phyloP scores from a whole-genome alignment of 2,888 invertebrate species.

The Punctoribates punctum region DNA sequence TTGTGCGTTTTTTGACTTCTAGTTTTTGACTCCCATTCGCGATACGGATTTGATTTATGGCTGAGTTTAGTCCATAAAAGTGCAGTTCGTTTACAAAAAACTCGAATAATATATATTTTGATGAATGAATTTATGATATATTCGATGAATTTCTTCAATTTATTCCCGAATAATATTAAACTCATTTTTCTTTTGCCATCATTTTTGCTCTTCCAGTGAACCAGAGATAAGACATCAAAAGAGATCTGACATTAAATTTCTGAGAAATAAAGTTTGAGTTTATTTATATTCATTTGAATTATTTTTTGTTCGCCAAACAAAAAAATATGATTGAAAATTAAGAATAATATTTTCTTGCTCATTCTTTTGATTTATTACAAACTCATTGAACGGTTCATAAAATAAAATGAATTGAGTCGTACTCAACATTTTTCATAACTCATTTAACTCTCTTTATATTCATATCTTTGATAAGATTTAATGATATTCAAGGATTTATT shows the following conservation, averaged over 20 bases:
- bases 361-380: background rate
- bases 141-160: conserved; percentile 22
- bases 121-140: conserved; percentile 16
- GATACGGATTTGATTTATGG: background rate
- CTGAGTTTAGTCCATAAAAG: no score
- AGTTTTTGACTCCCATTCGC: background rate
- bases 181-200: background rate
- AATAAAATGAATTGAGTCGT: conserved; percentile 10
- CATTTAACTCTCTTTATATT: background rate
- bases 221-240: background rate
- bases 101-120: background rate
- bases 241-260: background rate
- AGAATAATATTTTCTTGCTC: background rate
- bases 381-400: conserved; percentile 10
- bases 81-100: no score
- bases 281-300: background rate
- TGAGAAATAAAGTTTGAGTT: conserved; percentile 3
- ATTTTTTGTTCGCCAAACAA: background rate
- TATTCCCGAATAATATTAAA: conserved; percentile 7
- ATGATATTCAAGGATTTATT: conserved; percentile 1
- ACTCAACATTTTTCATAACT: background rate
- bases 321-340: background rate
- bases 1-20: background rate
- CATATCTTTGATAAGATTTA: background rate
- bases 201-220: background rate